These are phyloP conservation scores for Hedychridium roseum DNA, from an alignment of 2,888 invertebrate species.

Conservation along the genomic window DNA sequence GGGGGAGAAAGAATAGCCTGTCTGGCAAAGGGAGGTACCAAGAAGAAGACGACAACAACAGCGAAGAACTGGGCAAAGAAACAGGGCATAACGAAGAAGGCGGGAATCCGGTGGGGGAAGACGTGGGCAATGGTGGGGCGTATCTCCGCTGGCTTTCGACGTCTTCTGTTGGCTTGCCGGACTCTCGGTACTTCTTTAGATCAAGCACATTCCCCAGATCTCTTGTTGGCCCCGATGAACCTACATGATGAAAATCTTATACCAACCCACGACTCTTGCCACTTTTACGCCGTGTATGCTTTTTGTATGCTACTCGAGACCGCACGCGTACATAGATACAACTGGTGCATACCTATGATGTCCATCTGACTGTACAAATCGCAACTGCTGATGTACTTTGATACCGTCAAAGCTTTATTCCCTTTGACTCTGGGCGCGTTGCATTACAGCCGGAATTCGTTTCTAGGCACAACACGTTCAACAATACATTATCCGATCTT, in stretches of 20 bases:
- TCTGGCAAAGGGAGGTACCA: constrained; percentile 9
- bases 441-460: too few relatives aligned
- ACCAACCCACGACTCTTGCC: constrained; percentile 41
- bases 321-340: too few relatives aligned
- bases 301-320: too few relatives aligned
- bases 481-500: too few relatives aligned
- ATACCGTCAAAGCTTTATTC: too few relatives aligned
- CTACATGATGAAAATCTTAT: constrained; percentile 57
- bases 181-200: constrained; percentile 22
- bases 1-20: constrained; percentile 20
- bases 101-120: too few relatives aligned
- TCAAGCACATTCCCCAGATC: constrained; percentile 37
- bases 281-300: constrained; percentile 27
- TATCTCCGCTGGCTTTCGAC: background rate
- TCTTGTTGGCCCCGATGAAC: constrained; percentile 58
- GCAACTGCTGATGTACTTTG: too few relatives aligned
- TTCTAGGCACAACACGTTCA: too few relatives aligned
- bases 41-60: constrained; percentile 4
- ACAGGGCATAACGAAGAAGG: constrained; percentile 22
- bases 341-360: too few relatives aligned
- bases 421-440: too few relatives aligned
- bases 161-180: constrained; percentile 1
- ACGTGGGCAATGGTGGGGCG: background rate
- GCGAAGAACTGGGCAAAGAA: constrained; percentile 7
- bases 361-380: too few relatives aligned